Conservation (phyloP, 1,140 invertebrate genomes). For the Drosophila hydei region DNA sequence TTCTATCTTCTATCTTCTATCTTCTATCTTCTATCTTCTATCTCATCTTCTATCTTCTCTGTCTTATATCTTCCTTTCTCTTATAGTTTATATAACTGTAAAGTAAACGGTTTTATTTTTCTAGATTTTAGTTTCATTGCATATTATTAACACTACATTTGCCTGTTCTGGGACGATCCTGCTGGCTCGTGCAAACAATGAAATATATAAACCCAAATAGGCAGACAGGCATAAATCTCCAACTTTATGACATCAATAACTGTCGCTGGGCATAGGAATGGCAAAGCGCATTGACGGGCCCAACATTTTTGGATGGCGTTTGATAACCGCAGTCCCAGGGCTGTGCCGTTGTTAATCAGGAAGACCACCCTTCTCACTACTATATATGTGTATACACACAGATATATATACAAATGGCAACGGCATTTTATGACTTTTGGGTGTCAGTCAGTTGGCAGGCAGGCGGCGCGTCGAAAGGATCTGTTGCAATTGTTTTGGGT, state of each 20-base stretch:
- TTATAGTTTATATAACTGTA: no score
- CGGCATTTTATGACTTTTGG: slow-evolving; percentile 76
- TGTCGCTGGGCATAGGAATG: slow-evolving; percentile 66
- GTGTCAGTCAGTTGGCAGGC: slow-evolving; percentile 52
- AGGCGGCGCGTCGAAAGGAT: slow-evolving; percentile 50
- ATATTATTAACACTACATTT: slow-evolving; percentile 72
- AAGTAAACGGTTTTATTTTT: neutral
- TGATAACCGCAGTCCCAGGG: slow-evolving; percentile 71
- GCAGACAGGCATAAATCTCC: slow-evolving; percentile 76
- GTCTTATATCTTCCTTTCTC: neutral
- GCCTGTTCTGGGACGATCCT: slow-evolving; percentile 37
- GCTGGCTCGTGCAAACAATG: slow-evolving; percentile 24
- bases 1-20: no score
- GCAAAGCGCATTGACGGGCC: slow-evolving; percentile 52
- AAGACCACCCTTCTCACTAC: slow-evolving; percentile 39
- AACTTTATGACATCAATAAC: slow-evolving; percentile 84
- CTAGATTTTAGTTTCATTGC: neutral
- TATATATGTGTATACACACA: no score
- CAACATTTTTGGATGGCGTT: slow-evolving; percentile 57
- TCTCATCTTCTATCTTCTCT: no score
- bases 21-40: no score
- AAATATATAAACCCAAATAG: slow-evolving; percentile 58
- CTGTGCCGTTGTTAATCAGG: slow-evolving; percentile 63
- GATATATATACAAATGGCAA: slow-evolving; percentile 63
- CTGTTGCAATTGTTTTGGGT: slow-evolving; percentile 77